Conservation (phyloP, 2,888 invertebrate species). For the Pediacus dermestoides region DNA sequence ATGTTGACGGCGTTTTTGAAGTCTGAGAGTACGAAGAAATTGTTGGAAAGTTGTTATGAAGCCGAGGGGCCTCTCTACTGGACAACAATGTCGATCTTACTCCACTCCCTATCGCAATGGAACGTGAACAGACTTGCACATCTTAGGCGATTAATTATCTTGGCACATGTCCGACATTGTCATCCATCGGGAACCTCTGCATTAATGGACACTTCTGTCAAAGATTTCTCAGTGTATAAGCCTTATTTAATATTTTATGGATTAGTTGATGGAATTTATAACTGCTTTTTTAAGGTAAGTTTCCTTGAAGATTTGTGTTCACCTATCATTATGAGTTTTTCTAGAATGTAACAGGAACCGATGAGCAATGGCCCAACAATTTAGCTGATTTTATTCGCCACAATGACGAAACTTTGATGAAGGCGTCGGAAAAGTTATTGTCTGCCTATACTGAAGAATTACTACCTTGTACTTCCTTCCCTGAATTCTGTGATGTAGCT, state of each 20-base stretch:
- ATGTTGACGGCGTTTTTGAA: conserved; percentile 71
- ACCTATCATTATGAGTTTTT: conserved; percentile 29
- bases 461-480: conserved; percentile 83
- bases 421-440: conserved; percentile 81
- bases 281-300: conserved; percentile 78
- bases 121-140: conserved; percentile 64
- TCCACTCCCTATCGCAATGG: conserved; percentile 80
- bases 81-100: conserved; percentile 72
- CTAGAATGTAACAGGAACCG: conserved; percentile 66
- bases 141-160: conserved; percentile 70
- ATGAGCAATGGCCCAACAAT: conserved; percentile 85
- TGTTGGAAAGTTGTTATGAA: conserved; percentile 82
- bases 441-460: conserved; percentile 82
- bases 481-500: conserved; percentile 90
- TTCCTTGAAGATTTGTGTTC: neutral
- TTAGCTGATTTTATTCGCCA: conserved; percentile 91
- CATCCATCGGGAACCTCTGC: conserved; percentile 62
- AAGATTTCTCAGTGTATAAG: conserved; percentile 79
- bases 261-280: conserved; percentile 80
- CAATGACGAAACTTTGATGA: conserved; percentile 87
- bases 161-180: conserved; percentile 71
- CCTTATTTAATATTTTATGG: conserved; percentile 82
- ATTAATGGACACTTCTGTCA: conserved; percentile 52
- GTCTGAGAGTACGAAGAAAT: conserved; percentile 58
- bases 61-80: conserved; percentile 92